Conservation (phyloP, 2,797 vertebrate genomes). For the Galaxias olidus region DNA sequence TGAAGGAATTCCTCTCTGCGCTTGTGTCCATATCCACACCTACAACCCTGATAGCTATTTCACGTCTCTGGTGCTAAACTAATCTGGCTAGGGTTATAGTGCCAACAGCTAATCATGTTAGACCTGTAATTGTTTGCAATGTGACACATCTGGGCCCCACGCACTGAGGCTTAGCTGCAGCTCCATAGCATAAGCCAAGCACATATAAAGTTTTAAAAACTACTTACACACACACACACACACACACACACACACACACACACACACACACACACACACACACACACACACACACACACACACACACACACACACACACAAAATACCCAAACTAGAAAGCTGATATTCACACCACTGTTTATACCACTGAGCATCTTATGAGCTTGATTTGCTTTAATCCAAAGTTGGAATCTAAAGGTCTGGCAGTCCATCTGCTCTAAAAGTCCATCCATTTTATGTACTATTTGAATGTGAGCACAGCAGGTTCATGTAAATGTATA, state of each 20-base stretch:
- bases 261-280: constrained; percentile 3
- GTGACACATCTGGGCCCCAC: constrained; percentile 14
- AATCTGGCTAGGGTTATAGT: constrained; percentile 37
- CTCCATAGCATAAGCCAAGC: not conserved
- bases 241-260: not conserved
- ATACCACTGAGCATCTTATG: not conserved
- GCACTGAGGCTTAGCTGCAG: not conserved
- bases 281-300: not conserved
- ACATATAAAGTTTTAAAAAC: too few species aligned
- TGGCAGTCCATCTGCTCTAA: too few species aligned
- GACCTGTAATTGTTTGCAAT: constrained; percentile 49
- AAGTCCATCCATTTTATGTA: too few species aligned
- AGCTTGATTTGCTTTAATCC: not conserved
- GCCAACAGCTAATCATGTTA: constrained; percentile 50
- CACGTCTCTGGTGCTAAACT: constrained; percentile 5
- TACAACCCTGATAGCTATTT: not conserved
- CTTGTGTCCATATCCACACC: not conserved
- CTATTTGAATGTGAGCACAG: too few species aligned
- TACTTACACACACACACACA: not conserved
- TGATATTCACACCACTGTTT: not conserved
- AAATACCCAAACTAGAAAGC: too few species aligned
- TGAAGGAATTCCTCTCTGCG: too few species aligned
- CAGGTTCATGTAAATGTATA: too few species aligned
- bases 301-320: not conserved
- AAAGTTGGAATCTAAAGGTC: too few species aligned